Conservation (phyloP, 2,888 invertebrate genomes). For the Macrosoma leucophasiata region DNA sequence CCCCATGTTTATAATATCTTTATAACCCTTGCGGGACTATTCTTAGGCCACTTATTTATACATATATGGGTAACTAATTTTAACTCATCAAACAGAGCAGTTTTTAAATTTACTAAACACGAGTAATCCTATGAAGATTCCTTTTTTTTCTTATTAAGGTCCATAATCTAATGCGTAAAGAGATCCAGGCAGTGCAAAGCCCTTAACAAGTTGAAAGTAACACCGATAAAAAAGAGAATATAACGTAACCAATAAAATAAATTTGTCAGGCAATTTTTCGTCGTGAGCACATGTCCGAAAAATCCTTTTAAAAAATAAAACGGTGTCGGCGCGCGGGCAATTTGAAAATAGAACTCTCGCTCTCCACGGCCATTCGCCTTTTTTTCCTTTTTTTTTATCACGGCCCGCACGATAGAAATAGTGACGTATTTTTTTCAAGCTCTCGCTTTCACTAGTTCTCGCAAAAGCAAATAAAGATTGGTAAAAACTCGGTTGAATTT, state of each 20-base stretch:
- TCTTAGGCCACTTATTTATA: too few species aligned
- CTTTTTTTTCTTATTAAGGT: too few species aligned
- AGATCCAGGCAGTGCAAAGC: too few species aligned
- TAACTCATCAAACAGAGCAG: too few species aligned
- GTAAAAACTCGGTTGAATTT: slow-evolving; percentile 57
- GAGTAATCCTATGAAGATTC: too few species aligned
- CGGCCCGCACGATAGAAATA: slow-evolving; percentile 65
- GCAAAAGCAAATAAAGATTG: slow-evolving; percentile 70
- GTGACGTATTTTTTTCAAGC: slow-evolving; percentile 64
- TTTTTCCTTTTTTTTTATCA: slow-evolving; percentile 54
- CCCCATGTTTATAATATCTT: too few species aligned
- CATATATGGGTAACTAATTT: too few species aligned
- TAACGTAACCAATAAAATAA: slow-evolving; percentile 12
- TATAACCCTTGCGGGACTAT: too few species aligned
- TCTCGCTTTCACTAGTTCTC: slow-evolving; percentile 64
- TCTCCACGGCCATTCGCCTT: slow-evolving; percentile 47
- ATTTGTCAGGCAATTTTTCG: slow-evolving; percentile 26
- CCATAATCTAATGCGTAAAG: too few species aligned
- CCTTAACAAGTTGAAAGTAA: too few species aligned
- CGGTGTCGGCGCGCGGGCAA: slow-evolving; percentile 45
- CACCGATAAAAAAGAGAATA: slow-evolving; percentile 15
- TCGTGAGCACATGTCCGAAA: slow-evolving; percentile 35
- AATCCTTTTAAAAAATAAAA: slow-evolving; percentile 40
- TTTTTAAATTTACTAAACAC: too few species aligned
- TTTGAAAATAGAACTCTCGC: slow-evolving; percentile 67